Percentiles rank a stretch among this genome's conserved stretches.
Evolutionary conservation across 2,797 vertebrate species (phyloP).

Genomic region (Urosaurus nigricauda): DNA sequence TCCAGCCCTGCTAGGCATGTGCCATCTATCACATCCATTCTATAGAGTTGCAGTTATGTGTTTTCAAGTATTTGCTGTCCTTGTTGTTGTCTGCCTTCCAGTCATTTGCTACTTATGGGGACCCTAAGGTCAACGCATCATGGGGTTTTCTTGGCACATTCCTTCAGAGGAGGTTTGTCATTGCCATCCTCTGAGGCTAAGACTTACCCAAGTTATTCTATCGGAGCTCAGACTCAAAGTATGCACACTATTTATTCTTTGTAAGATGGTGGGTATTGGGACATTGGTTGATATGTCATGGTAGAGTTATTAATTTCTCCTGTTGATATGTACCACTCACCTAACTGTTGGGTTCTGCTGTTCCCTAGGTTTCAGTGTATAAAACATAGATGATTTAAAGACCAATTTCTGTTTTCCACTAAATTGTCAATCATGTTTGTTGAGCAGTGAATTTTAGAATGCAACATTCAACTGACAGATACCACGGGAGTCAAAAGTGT

Average conservation of each 20-base stretch:
- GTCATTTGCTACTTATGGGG: too few species aligned
- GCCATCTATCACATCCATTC: not conserved
- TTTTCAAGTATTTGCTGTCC: not conserved
- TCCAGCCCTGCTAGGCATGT: not conserved
- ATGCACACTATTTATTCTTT: not conserved
- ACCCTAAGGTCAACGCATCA: too few species aligned
- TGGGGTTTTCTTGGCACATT: too few species aligned
- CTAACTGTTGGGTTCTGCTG: not conserved
- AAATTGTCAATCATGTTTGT: conserved; percentile 6
- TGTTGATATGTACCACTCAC: not conserved
- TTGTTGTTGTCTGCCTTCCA: too few species aligned
- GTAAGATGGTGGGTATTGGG: not conserved
- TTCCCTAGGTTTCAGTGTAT: not conserved
- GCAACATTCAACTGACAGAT: not conserved
- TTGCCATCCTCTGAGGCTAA: too few species aligned
- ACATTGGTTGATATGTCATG: not conserved
- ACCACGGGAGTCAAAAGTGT: not conserved
- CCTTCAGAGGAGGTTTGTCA: too few species aligned
- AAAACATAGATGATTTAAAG: not conserved
- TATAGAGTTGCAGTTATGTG: not conserved
- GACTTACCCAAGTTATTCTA: not conserved
- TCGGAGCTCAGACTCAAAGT: not conserved
- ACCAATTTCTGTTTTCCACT: not conserved
- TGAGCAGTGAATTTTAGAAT: not conserved
- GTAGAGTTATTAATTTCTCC: not conserved